Base-by-base conservation (phyloP, 2,113 vertebrate genomes). In the Vulpes lagopus region DNA sequence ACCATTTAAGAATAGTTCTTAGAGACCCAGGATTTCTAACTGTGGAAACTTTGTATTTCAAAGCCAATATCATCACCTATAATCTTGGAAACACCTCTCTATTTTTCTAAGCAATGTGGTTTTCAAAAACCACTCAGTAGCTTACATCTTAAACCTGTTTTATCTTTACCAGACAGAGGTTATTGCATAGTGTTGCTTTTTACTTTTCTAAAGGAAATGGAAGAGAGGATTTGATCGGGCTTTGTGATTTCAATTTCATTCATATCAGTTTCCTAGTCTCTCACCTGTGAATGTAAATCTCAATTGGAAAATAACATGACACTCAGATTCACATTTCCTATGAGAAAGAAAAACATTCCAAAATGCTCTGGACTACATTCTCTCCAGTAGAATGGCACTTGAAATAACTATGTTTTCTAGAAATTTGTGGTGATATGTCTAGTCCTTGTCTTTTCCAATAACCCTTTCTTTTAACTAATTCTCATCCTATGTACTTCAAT, bases 221-320 rank as follows among this genome's bases (percentile, higher is more conserved):
- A 81, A 84, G n/a, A 53, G 53, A 67, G 30, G 2, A 71, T 74
- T 96, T 83, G 30, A 69, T 20, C 3, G 35, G 38, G 30, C 17
- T 95, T 78, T 84, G 27, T 87, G 57, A 80, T 92, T 95, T 97
- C 25, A 57, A 9, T 89, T 95, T 96, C 20, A 67, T 89, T 96
- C 12, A 5, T 93, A 89, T 69, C 57, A 49, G 10, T 83, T 86
- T 86, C 23, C 43, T 35, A 32, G 17, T 35, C 20, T 92, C 35
- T 73, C 6, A 76, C 57, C 51, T 92, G 89, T 90, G 67, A 94
- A 57, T 92, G 86, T 95, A 90, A 92, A 94, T 92, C 17, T 82
- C 85, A 95, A 1, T n/a, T 87, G 90, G 67, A 73, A 92, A 91
- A 78, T 73, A 38, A 23, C 74, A 11, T 62, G 51, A 51, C 17